A percentile compares a stretch with the other conserved stretches of the same genome.
phyloP scores from a whole-genome alignment of 2,113 vertebrate genomes.

The Saguinus midas region DNA sequence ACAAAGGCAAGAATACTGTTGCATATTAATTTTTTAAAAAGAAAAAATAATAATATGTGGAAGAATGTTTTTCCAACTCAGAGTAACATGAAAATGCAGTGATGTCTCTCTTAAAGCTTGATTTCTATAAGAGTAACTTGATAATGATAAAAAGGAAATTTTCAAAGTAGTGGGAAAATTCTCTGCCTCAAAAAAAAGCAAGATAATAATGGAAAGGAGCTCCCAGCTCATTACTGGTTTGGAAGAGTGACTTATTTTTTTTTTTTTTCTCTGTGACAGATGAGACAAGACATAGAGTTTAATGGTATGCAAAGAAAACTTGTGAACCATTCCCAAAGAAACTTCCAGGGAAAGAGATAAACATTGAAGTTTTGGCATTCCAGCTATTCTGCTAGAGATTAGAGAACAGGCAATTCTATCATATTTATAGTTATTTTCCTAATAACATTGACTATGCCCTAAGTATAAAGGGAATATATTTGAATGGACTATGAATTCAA shows the following conservation, averaged over 20 bases:
- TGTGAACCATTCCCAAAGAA: not conserved
- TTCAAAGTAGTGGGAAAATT: not conserved
- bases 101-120: not conserved
- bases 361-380: conserved; percentile 3
- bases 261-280: conserved; percentile 8
- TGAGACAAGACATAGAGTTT: not conserved
- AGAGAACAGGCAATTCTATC: not conserved
- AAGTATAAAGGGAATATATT: not conserved
- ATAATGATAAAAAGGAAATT: not conserved
- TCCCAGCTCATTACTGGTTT: not conserved
- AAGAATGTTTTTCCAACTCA: not conserved
- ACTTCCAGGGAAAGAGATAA: not conserved
- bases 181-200: not conserved
- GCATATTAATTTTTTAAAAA: not conserved
- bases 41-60: not conserved
- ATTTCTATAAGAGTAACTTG: not conserved
- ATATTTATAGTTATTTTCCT: not conserved
- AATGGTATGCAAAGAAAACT: not conserved
- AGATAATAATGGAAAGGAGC: not conserved
- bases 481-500: not conserved
- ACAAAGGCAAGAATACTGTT: not conserved
- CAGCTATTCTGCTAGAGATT: not conserved
- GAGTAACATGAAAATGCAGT: not conserved
- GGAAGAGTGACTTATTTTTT: not conserved
- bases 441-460: not conserved